Percentiles rank a stretch among this genome's conserved stretches.
Conservation (phyloP, 2,888 invertebrate species). For the Sesamia inferens region DNA sequence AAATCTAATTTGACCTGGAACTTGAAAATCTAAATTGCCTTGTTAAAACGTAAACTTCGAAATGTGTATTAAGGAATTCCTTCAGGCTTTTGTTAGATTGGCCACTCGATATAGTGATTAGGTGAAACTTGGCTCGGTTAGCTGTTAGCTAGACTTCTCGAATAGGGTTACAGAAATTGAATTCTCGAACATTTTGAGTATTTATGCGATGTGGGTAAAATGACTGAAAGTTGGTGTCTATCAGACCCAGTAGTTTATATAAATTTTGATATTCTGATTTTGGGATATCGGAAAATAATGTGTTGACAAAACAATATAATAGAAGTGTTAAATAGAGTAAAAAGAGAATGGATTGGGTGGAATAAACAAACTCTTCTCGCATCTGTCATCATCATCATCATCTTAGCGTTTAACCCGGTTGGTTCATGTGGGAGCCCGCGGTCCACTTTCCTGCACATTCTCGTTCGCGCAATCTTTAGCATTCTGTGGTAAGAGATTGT, state of each 20-base stretch:
- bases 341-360: too few relatives aligned
- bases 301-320: background rate
- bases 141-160: conserved; percentile 22
- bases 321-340: background rate
- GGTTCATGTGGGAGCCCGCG: too few relatives aligned
- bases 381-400: too few relatives aligned
- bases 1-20: conserved; percentile 36
- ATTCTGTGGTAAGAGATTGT: too few relatives aligned
- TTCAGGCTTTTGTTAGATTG: conserved; percentile 34
- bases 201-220: conserved; percentile 34
- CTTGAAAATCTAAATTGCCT: conserved; percentile 27
- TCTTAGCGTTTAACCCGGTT: too few relatives aligned
- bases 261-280: conserved; percentile 24
- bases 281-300: background rate
- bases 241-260: background rate
- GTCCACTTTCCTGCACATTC: too few relatives aligned
- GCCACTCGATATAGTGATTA: conserved; percentile 46
- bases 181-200: conserved; percentile 45
- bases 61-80: conserved; percentile 36
- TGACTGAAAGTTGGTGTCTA: conserved; percentile 9
- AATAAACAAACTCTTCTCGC: background rate
- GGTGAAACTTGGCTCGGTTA: conserved; percentile 42
- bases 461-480: too few relatives aligned
- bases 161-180: conserved; percentile 55
- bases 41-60: conserved; percentile 50